These are phyloP conservation scores for Microctonus aethiopoides DNA, from an alignment of 2,888 invertebrate genomes.

Conservation along the genomic window DNA sequence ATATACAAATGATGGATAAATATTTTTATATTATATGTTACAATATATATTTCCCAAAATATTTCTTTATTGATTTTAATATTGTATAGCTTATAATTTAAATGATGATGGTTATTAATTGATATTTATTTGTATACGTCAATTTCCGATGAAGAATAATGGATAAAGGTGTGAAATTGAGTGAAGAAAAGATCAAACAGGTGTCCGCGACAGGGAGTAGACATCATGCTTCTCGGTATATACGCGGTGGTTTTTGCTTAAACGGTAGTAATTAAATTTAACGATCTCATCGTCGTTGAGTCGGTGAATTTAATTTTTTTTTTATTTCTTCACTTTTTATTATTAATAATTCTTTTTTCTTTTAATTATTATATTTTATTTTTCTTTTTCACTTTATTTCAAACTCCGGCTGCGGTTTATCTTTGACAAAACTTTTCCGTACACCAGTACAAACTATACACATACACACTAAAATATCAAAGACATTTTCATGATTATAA, in stretches of 20 bases:
- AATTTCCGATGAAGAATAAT: neutral
- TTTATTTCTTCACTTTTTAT: neutral
- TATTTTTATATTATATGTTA: too few species aligned
- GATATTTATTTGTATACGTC: neutral
- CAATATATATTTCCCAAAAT: too few species aligned
- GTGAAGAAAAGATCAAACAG: constrained; percentile 54
- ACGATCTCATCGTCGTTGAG: constrained; percentile 46
- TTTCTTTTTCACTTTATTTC: neutral
- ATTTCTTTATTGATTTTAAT: neutral
- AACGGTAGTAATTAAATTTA: constrained; percentile 53
- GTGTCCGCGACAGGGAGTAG: constrained; percentile 47
- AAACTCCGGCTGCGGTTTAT: neutral
- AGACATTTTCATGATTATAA: neutral
- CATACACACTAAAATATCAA: too few species aligned
- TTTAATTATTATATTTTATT: neutral
- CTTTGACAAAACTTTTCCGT: neutral
- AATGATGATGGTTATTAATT: neutral
- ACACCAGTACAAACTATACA: neutral
- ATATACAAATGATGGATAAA: too few species aligned
- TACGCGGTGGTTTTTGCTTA: constrained; percentile 31
- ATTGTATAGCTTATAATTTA: neutral
- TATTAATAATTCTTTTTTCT: neutral
- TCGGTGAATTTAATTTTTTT: neutral
- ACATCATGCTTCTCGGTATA: constrained; percentile 9
- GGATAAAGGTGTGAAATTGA: neutral